Percentiles rank a stretch among this genome's conserved stretches.
phyloP scores from a whole-genome alignment of 2,113 vertebrate species.

The Manacus vitellinus region DNA sequence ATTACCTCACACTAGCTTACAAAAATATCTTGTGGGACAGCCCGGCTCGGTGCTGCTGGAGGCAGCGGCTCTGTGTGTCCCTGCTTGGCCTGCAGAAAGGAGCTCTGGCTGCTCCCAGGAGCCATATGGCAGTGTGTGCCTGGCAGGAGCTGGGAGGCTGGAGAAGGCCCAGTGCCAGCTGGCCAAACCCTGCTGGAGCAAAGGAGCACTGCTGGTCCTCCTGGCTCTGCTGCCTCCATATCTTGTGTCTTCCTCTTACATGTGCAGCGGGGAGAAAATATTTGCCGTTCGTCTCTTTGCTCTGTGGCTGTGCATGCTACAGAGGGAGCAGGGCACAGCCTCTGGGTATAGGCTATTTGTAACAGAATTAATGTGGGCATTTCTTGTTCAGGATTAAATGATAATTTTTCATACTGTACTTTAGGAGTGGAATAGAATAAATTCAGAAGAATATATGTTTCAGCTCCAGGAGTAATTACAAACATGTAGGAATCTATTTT shows the following conservation, averaged over 20 bases:
- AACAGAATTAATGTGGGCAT: fast-evolving
- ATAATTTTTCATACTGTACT: neutral
- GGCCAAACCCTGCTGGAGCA: neutral
- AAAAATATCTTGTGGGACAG: neutral
- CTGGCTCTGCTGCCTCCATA: fast-evolving
- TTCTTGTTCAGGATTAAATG: neutral
- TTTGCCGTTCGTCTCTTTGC: fast-evolving
- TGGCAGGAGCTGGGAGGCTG: neutral
- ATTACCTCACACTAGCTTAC: neutral
- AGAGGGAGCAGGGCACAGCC: no score
- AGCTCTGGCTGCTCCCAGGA: neutral
- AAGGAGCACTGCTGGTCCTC: neutral
- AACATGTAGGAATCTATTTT: neutral
- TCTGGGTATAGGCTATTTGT: neutral
- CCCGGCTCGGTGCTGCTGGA: neutral
- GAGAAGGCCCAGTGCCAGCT: neutral
- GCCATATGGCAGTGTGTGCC: neutral
- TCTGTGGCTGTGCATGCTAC: fast-evolving
- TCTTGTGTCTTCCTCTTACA: fast-evolving
- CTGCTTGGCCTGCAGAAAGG: neutral
- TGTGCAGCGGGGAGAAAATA: neutral
- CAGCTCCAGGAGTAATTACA: neutral
- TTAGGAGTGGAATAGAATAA: neutral
- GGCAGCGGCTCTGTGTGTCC: neutral
- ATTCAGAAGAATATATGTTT: neutral